Conservation (phyloP, 53 echinoderm and acorn worm genomes). For the Paracentrotus lividus region DNA sequence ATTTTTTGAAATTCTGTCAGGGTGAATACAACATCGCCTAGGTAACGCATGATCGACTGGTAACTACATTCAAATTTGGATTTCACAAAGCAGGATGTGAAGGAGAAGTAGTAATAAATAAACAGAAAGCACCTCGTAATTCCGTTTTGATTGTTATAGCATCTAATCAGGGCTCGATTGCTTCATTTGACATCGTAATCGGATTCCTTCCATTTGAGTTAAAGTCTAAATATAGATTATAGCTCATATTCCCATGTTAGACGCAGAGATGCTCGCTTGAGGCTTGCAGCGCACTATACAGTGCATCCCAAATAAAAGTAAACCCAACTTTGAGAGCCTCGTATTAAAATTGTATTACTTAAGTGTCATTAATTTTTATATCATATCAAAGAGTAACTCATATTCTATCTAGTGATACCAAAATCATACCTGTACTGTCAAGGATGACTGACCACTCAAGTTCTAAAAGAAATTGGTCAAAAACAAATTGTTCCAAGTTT, state of each 20-base stretch:
- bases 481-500: no score
- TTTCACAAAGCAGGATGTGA: background rate
- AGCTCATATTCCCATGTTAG: background rate
- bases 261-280: background rate
- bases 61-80: background rate
- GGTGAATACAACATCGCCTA: background rate
- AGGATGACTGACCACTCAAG: no score
- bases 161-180: background rate
- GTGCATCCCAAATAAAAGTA: no score
- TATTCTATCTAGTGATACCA: no score
- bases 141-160: background rate
- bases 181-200: background rate
- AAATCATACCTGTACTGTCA: no score
- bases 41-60: background rate
- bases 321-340: no score
- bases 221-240: background rate
- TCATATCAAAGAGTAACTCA: no score
- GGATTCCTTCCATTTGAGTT: constrained; percentile 10
- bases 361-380: no score
- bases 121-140: background rate
- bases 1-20: background rate
- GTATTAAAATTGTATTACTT: no score
- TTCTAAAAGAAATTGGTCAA: no score
- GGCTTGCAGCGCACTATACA: background rate
- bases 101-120: background rate